Evolutionary conservation across 2,888 invertebrate genomes (phyloP).

Genomic region (Eupithecia subumbrata): DNA sequence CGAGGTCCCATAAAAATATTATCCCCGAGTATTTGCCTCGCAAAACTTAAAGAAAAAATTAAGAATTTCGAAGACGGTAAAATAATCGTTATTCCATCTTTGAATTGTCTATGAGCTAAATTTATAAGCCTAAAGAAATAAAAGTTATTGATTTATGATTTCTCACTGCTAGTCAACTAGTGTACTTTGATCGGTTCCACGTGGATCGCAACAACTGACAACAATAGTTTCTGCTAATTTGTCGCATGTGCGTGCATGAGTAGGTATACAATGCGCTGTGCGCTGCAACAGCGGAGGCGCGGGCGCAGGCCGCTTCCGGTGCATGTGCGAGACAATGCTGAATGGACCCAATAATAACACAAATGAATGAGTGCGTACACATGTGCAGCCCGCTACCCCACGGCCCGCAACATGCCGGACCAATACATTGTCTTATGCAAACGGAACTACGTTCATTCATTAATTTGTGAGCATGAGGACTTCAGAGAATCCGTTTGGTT

Average conservation of each 20-base stretch:
- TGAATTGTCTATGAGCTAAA: too few species aligned
- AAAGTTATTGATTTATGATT: too few species aligned
- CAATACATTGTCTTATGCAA: conserved; percentile 77
- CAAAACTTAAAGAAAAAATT: too few species aligned
- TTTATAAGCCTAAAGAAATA: too few species aligned
- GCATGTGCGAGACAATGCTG: conserved; percentile 82
- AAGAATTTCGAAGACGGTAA: too few species aligned
- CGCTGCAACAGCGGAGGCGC: conserved; percentile 44
- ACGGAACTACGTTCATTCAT: conserved; percentile 72
- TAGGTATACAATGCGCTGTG: conserved; percentile 45
- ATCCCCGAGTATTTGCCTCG: too few species aligned
- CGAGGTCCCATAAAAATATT: too few species aligned
- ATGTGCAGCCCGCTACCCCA: conserved; percentile 69
- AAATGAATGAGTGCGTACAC: conserved; percentile 80
- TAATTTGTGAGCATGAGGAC: conserved; percentile 59
- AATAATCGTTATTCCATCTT: too few species aligned
- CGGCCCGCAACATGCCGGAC: conserved; percentile 65
- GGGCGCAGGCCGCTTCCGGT: conserved; percentile 62
- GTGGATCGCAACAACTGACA: conserved; percentile 29
- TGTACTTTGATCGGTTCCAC: conserved; percentile 20
- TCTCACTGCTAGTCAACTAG: background rate
- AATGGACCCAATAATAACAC: conserved; percentile 81
- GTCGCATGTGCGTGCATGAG: conserved; percentile 54
- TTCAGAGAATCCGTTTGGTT: conserved; percentile 73
- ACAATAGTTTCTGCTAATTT: conserved; percentile 72